Evolutionary conservation across 2,888 invertebrate species (phyloP), one percentile per base, ranked within the genome.

Genomic region (Leptothorax acervorum): DNA sequence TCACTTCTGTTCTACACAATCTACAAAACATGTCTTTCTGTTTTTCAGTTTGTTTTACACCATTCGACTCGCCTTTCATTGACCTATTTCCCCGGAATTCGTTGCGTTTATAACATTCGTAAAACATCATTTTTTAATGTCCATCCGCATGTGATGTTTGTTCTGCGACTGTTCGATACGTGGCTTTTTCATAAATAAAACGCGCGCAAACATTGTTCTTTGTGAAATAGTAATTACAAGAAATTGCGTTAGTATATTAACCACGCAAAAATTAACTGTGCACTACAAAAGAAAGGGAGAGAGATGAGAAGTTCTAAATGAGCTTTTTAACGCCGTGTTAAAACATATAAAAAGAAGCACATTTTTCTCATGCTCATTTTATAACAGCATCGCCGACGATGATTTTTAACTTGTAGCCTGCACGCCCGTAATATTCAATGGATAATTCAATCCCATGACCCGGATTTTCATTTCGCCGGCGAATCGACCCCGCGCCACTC

Each of bases 401-500:
- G 12, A 71, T 55, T 78, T 70, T 45, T 51, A 78, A 65, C 35
- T 63, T 45, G 31, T 70, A 68, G 45, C 53, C 42, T 31, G 53
- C 62, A 11, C 35, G 28, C 6, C 48, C 39, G 55, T 73, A 78
- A 78, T 71, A 57, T 78, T 79, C 79, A 55, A 79, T 79, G 45
- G 71, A 48, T 70, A 55, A 78, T 78, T 79, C 73, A 79, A 73
- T 71, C 60, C 39, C 45, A 82, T 48, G 79, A 74, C 73, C 81
- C 18, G 48, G 53, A 63, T 81, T 51, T 74, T 70, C 66, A 74
- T 75, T 78, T 66, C 70, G 51, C 78, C 55, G 68, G 35, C 74
- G 76, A 66, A 71, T 65, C 83, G 81, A 73, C 76, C 78, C 78
- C 28, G 45, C 73, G 12, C 60, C 35, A 60, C 53, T 42, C 68